phyloP scores from a whole-genome alignment of 2,113 vertebrate genomes.

The Gobiocypris rarus region DNA sequence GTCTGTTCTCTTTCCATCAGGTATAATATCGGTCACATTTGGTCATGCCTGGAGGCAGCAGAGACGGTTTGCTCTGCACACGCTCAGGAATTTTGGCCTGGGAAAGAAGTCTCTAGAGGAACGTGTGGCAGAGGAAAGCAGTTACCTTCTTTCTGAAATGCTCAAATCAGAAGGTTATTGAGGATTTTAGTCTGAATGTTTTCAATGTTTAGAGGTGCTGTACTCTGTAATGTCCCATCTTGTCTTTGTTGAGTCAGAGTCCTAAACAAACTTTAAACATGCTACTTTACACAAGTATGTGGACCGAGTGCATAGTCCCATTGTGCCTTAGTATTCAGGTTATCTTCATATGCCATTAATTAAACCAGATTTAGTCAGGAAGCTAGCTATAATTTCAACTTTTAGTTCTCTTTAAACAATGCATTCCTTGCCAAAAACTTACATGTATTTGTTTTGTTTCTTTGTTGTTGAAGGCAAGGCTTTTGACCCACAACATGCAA shows the following conservation, averaged over 20 bases:
- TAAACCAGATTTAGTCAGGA: background rate
- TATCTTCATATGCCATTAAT: background rate
- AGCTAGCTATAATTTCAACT: background rate
- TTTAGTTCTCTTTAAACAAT: background rate
- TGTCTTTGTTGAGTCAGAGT: background rate
- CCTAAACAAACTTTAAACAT: background rate
- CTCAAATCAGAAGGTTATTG: slow-evolving; percentile 50
- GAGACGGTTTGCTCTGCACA: slow-evolving; percentile 60
- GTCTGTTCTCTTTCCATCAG: slow-evolving; percentile 26
- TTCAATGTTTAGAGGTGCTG: background rate
- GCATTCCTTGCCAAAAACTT: background rate
- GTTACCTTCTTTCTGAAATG: slow-evolving; percentile 44
- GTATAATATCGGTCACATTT: slow-evolving; percentile 47
- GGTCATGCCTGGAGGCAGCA: slow-evolving; percentile 58
- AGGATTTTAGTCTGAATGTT: background rate
- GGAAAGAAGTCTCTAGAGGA: slow-evolving; percentile 63
- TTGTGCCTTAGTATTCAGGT: background rate
- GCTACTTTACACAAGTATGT: background rate
- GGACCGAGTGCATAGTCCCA: background rate
- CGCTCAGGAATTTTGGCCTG: slow-evolving; percentile 59
- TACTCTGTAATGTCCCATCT: background rate
- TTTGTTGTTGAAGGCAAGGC: slow-evolving; percentile 49
- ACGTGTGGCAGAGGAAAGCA: slow-evolving; percentile 57
- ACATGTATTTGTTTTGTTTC: background rate
- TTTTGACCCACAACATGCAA: slow-evolving; percentile 48